Conservation (phyloP, 23 tunicate genomes). For the Clavelina lepadiformis region DNA sequence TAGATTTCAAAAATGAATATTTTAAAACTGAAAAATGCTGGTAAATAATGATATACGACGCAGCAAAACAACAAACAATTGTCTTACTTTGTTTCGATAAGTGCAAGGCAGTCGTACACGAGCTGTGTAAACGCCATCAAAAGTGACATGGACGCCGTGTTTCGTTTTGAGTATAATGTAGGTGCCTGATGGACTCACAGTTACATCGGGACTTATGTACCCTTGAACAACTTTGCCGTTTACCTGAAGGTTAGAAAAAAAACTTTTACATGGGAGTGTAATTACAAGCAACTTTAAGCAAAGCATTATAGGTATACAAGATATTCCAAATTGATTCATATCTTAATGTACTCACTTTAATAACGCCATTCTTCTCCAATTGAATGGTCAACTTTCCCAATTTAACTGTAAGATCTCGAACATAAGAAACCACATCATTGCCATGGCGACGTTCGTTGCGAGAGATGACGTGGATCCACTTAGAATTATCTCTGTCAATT, state of each 20-base stretch:
- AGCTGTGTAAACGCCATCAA: constrained; percentile 34
- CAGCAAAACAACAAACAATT: neutral
- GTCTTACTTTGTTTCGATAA: constrained; percentile 29
- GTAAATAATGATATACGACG: too few species aligned
- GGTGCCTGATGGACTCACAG: too few species aligned
- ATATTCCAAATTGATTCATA: too few species aligned
- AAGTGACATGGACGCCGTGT: constrained; percentile 30
- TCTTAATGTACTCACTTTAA: constrained; percentile 27
- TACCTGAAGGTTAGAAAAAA: too few species aligned
- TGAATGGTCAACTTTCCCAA: neutral
- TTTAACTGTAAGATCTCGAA: constrained; percentile 2
- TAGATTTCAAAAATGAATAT: too few species aligned
- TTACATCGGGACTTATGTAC: too few species aligned
- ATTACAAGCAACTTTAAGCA: too few species aligned
- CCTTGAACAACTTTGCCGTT: too few species aligned
- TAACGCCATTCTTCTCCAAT: constrained; percentile 10
- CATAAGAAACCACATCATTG: constrained; percentile 16
- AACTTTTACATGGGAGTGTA: too few species aligned
- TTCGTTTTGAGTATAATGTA: constrained; percentile 13
- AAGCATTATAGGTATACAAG: too few species aligned
- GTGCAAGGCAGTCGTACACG: constrained; percentile 29
- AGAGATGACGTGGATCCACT: constrained; percentile 20
- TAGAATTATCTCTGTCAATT: constrained; percentile 4
- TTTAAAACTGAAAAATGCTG: too few species aligned
- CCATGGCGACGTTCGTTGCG: constrained; percentile 31